Conservation (phyloP, 2,797 vertebrate genomes). For the Anas capensis region DNA sequence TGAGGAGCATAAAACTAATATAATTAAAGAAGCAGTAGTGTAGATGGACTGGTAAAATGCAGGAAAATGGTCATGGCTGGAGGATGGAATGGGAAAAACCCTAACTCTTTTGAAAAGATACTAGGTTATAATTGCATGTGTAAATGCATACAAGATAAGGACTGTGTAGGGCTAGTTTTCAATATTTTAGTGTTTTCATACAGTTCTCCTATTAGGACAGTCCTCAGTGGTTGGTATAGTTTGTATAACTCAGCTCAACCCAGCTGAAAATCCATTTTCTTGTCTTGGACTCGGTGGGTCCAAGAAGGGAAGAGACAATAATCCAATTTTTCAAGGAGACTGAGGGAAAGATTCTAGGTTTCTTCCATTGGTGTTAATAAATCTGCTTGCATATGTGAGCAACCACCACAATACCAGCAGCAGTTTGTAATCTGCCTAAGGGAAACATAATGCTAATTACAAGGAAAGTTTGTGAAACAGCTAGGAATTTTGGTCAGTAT, state of each 20-base stretch:
- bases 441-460: neutral
- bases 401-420: neutral
- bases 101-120: neutral
- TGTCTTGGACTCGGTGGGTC: neutral
- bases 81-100: neutral
- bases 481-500: neutral
- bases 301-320: neutral
- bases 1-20: neutral
- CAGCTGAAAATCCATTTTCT: neutral
- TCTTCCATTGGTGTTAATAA: neutral
- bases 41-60: neutral
- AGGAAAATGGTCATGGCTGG: neutral
- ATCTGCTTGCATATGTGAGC: neutral
- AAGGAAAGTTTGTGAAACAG: neutral
- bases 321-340: neutral
- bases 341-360: neutral
- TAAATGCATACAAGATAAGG: neutral
- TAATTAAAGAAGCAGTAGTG: neutral
- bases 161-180: neutral
- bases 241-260: neutral
- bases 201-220: neutral
- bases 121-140: neutral
- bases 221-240: neutral
- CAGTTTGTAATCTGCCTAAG: neutral
- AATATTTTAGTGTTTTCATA: conserved; percentile 15